Base-by-base conservation (phyloP, 2,888 invertebrate species). In the Nudaria mundana region DNA sequence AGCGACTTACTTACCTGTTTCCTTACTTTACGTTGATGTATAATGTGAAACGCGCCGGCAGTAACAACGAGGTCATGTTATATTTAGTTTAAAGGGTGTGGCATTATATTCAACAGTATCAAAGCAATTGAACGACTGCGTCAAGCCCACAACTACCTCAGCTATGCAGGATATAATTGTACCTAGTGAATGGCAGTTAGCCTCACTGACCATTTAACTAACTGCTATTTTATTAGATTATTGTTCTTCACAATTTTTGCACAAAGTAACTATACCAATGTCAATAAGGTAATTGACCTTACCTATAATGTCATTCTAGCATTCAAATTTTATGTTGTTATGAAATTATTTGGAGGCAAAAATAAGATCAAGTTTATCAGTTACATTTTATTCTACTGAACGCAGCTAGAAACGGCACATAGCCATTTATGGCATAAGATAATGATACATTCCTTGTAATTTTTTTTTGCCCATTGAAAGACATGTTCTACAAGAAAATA, bases 41-140 rank as follows among this genome's bases (percentile, higher is more conserved):
- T 15, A 5, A 20, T 31, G 25, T 20, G 13, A 13, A 14, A 22
- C 15, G 8, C 14, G 14, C 22, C 13, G 24, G 23, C 20, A 13
- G 13, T 22, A 40, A 23, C 24, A 44, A 30, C 62, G 50, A 64
- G 64, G 64, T 52, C 62, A 40, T 15, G 25, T 43, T 52, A 53
- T 15, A 11, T 24, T 60, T 59, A 66, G 68, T 69, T 63, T 71
- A 70, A 70, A 75, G 73, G 78, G 77, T 68, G 73, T 63, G 73
- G 64, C 56, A 25, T n/a, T n/a, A n/a, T 53, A 56, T 41, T 43
- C 48, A 49, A 48, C 62, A 52, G 63, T 56, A 51, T 45, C 53
- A 48, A 42, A 49, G 55, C 42, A 49, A 55, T 54, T 52, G 55
- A 52, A 35, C 30, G 23, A 37, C 12, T 35, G 34, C 34, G 44